These are phyloP conservation scores for Globia sparganii DNA, from an alignment of 2,888 invertebrate species.

Conservation along the genomic window DNA sequence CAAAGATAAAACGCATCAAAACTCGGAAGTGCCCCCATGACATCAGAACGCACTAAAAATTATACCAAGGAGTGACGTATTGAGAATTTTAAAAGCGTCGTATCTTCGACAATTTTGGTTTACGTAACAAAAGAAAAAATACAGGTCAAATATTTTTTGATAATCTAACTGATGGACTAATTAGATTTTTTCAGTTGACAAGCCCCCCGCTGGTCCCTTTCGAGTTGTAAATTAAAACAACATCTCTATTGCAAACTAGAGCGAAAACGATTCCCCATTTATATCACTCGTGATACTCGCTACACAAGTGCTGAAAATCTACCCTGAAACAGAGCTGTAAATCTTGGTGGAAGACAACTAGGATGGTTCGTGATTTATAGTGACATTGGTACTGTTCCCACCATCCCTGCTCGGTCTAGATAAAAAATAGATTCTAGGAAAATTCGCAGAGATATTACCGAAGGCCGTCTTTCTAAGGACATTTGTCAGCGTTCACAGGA, in stretches of 20 bases:
- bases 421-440: conserved; percentile 60
- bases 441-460: conserved; percentile 44
- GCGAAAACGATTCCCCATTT: conserved; percentile 30
- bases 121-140: too few species aligned
- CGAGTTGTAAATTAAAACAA: conserved; percentile 2
- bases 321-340: conserved; percentile 58
- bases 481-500: conserved; percentile 13
- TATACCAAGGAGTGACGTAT: too few species aligned
- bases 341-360: conserved; percentile 58
- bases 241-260: background rate
- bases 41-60: too few species aligned
- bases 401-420: conserved; percentile 53
- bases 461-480: conserved; percentile 9
- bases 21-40: too few species aligned
- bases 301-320: conserved; percentile 53
- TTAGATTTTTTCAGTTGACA: too few species aligned
- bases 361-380: conserved; percentile 66
- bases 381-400: conserved; percentile 48
- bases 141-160: too few species aligned
- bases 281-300: conserved; percentile 3
- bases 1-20: too few species aligned
- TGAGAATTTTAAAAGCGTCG: too few species aligned
- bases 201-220: too few species aligned
- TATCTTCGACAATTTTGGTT: too few species aligned
- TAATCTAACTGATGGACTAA: too few species aligned